These are phyloP conservation scores for Euura lappo DNA, from an alignment of 1,140 invertebrate species.

Conservation along the genomic window DNA sequence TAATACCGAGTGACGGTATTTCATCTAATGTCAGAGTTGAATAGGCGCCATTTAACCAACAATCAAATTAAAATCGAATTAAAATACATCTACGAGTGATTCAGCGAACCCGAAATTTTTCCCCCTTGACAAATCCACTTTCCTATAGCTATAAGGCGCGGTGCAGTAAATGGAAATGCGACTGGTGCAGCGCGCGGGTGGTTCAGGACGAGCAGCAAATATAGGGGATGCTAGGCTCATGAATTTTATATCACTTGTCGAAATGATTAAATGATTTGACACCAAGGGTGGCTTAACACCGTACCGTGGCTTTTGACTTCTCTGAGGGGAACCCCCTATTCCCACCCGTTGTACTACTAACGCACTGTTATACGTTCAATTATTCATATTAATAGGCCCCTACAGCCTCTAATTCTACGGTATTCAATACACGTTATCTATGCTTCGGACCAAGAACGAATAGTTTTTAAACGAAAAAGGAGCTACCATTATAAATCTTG, in stretches of 20 bases:
- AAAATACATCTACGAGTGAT: conserved; percentile 46
- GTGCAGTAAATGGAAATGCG: not conserved
- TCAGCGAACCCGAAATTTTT: conserved; percentile 33
- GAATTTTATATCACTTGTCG: conserved; percentile 53
- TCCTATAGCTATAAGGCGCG: not conserved
- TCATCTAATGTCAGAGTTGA: not conserved
- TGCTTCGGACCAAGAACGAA: no score
- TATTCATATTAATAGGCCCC: conserved; percentile 51
- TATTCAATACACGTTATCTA: no score
- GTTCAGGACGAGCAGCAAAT: not conserved
- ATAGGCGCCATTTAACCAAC: conserved; percentile 11
- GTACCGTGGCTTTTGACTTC: conserved; percentile 39
- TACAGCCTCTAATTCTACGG: not conserved
- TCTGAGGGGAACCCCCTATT: not conserved
- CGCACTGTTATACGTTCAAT: conserved; percentile 32
- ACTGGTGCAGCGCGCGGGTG: not conserved
- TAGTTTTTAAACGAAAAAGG: no score
- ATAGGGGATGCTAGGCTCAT: conserved; percentile 39
- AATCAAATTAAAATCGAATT: conserved; percentile 60
- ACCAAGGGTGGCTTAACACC: conserved; percentile 23
- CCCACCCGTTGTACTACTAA: not conserved
- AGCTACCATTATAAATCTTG: no score
- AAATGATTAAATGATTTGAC: conserved; percentile 50
- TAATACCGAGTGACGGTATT: no score
- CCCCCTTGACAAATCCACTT: not conserved